Conservation (phyloP, 64 coral and sea anemone species). For the Catalaphyllia jardinei region DNA sequence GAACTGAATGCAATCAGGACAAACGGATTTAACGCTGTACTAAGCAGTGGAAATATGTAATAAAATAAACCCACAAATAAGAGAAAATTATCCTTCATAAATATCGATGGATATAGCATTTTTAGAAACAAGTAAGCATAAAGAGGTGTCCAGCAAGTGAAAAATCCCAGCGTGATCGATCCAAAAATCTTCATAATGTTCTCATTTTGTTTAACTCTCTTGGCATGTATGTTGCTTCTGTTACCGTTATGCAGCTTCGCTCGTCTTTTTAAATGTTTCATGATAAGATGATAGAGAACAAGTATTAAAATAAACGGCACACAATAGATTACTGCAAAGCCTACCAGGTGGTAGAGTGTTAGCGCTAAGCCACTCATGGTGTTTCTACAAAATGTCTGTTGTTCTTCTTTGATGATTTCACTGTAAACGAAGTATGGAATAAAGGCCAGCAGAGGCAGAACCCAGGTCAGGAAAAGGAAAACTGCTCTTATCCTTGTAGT, state of each 20-base stretch:
- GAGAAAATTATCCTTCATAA: slow-evolving; percentile 6
- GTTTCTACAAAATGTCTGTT: slow-evolving; percentile 23
- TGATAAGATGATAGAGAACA: background rate
- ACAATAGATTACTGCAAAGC: background rate
- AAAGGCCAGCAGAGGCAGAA: background rate
- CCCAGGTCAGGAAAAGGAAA: background rate
- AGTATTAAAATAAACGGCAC: background rate
- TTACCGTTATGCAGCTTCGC: background rate
- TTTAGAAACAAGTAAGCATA: slow-evolving; percentile 17
- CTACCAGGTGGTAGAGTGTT: background rate
- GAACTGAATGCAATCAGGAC: slow-evolving; percentile 1
- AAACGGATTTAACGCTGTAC: slow-evolving; percentile 10
- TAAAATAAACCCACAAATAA: background rate
- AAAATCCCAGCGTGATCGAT: background rate
- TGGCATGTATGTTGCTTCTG: background rate
- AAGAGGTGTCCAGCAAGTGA: slow-evolving; percentile 7
- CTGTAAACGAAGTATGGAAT: background rate
- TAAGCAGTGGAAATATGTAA: slow-evolving; percentile 4
- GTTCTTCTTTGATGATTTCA: background rate
- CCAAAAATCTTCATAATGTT: slow-evolving; percentile 15
- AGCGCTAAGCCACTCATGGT: background rate
- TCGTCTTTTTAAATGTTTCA: background rate
- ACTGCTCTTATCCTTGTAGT: background rate
- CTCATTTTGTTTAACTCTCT: background rate
- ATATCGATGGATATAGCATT: background rate